Percentiles rank a stretch among this genome's conserved stretches.
These are phyloP conservation scores for Hypsopygia costalis DNA, from an alignment of 2,888 invertebrate genomes.

Conservation along the genomic window DNA sequence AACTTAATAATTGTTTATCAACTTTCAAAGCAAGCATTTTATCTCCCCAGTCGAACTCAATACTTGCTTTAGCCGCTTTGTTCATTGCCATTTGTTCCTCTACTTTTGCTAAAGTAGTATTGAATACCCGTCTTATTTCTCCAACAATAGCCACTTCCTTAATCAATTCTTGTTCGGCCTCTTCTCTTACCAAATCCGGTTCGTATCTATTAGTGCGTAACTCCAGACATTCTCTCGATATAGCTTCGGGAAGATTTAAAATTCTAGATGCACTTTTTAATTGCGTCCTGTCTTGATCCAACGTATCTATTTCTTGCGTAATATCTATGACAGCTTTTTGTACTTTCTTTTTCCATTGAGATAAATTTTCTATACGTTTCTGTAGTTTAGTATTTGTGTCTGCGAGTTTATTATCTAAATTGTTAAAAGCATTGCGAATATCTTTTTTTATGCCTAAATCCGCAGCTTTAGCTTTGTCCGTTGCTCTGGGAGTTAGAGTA, in stretches of 20 bases:
- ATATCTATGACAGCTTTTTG: constrained; percentile 83
- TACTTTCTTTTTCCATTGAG: constrained; percentile 85
- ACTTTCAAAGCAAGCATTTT: constrained; percentile 88
- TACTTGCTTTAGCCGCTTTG: constrained; percentile 86
- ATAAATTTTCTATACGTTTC: constrained; percentile 59
- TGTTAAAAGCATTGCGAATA: constrained; percentile 78
- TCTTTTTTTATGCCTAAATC: constrained; percentile 43
- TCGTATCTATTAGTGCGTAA: constrained; percentile 85
- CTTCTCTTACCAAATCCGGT: constrained; percentile 88
- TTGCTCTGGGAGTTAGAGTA: constrained; percentile 57
- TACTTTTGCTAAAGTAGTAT: constrained; percentile 83
- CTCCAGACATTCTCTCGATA: constrained; percentile 86
- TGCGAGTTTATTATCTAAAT: constrained; percentile 73
- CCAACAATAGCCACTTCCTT: constrained; percentile 88
- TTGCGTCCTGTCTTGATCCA: constrained; percentile 83
- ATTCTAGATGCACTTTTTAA: constrained; percentile 85
- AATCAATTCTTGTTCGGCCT: constrained; percentile 89
- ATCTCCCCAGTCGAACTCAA: constrained; percentile 95
- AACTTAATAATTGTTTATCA: constrained; percentile 83
- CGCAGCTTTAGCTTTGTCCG: constrained; percentile 48
- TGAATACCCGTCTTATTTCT: constrained; percentile 83
- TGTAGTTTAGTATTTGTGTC: constrained; percentile 57
- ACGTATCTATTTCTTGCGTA: constrained; percentile 82
- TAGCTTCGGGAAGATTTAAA: constrained; percentile 86
- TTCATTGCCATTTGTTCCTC: constrained; percentile 86